phyloP scores from a whole-genome alignment of 2,113 vertebrate species.

The Pteruthius melanotis region DNA sequence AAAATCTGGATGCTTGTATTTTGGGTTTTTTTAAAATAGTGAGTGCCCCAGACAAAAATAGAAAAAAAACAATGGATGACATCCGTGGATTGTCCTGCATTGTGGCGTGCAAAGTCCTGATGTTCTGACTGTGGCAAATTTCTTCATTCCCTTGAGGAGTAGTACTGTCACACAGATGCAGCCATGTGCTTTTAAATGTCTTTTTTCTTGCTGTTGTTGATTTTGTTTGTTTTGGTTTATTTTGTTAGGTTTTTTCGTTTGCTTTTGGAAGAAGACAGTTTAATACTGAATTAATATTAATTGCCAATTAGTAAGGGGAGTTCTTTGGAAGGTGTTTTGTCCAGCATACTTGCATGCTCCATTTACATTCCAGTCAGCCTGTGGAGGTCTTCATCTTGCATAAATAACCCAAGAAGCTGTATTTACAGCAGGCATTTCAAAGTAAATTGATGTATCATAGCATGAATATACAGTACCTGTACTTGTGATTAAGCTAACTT shows the following conservation, averaged over 20 bases:
- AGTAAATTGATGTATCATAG: neutral
- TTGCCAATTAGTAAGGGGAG: neutral
- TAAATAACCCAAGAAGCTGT: neutral
- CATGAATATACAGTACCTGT: neutral
- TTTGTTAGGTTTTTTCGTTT: accelerated
- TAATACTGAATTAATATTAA: neutral
- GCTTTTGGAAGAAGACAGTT: neutral
- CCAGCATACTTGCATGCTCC: accelerated
- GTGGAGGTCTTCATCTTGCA: neutral
- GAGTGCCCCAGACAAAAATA: neutral
- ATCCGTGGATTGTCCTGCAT: neutral
- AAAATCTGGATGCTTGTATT: neutral
- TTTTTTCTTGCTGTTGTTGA: neutral
- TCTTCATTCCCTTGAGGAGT: neutral
- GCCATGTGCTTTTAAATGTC: neutral
- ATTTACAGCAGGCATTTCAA: neutral
- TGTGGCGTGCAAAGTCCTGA: accelerated
- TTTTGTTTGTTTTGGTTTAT: neutral
- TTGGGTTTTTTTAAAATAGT: neutral
- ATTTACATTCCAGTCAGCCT: neutral
- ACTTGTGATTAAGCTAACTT: neutral
- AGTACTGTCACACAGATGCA: neutral
- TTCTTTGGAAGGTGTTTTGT: neutral
- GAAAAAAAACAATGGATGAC: neutral
- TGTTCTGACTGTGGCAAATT: neutral